Base-by-base conservation (phyloP, 2,888 invertebrate species). In the Orthonevra nobilis region DNA sequence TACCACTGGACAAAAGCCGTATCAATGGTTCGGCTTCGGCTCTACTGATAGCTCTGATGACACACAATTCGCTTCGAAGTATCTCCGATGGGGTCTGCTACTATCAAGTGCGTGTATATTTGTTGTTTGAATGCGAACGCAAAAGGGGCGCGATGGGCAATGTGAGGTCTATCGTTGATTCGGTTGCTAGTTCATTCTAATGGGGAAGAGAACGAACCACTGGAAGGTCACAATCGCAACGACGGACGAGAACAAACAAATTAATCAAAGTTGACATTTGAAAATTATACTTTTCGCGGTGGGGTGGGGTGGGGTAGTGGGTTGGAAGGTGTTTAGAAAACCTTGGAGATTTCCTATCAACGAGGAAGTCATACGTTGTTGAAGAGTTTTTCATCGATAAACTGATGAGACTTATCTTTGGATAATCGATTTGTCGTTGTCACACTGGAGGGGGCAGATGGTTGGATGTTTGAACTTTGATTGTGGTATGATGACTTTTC, bases 201-300 rank as follows among this genome's bases (percentile, higher is more conserved):
- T 56, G 20, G 52, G 61, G 28, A 52, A 28, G 34, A 38, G 46
- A 58, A n/a, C n/a, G n/a, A n/a, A 64, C 48, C 28, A 34, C 28
- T 50, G 34, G 61, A 74, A 68, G 74, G 68, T 74, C 66, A 64
- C 46, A 19, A 19, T 4, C 12, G 23, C 6, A 44, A 26, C 4
- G 46, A 20, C 5, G 26, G 30, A 42, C 15, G 38, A 72, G 75
- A 77, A 64, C 50, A 56, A 61, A 68, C 66, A 66, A 61, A 79
- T 79, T 68, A 73, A 79, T 79, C 79, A 73, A 79, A 73, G 79
- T 66, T 79, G 73, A 68, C 79, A 73, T 73, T 66, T 79, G 66
- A 54, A 79, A 73, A 73, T 61, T 61, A 28, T 48, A 61, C 66
- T 19, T 15, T 7, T 28, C 14, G 46, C 12, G 20, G 56, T 0